Percentiles rank a stretch among this genome's conserved stretches.
phyloP scores from a whole-genome alignment of 2,888 invertebrate species.

The Theodoxus fluviatilis region DNA sequence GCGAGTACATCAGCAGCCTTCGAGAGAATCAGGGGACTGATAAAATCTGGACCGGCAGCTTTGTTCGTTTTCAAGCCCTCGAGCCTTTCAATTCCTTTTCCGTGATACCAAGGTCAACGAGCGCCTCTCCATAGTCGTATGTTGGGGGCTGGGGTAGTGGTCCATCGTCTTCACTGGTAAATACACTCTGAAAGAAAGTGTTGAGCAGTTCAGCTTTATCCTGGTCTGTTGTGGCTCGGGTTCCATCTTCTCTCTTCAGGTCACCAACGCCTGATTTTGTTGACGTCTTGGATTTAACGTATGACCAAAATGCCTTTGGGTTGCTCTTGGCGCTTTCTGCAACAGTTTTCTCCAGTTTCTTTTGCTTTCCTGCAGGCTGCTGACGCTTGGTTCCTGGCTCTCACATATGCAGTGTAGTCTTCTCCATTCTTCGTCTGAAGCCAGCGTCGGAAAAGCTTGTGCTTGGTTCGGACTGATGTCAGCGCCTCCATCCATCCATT shows the following conservation, averaged over 20 bases:
- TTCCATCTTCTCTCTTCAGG: conserved; percentile 13
- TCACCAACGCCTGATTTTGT: not conserved
- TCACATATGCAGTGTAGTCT: too few relatives aligned
- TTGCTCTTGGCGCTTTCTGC: conserved; percentile 7
- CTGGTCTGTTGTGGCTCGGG: not conserved
- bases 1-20: not conserved
- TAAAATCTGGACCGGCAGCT: not conserved
- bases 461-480: conserved; percentile 8
- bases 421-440: not conserved
- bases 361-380: conserved; percentile 1
- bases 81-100: not conserved
- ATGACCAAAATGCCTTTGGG: conserved; percentile 2
- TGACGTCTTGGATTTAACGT: not conserved
- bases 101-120: conserved; percentile 3
- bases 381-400: conserved; percentile 8
- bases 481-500: conserved; percentile 17
- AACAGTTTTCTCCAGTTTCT: not conserved
- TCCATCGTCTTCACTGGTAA: not conserved
- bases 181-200: conserved; percentile 17
- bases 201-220: conserved; percentile 18
- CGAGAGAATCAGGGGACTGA: not conserved
- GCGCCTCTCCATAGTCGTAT: not conserved
- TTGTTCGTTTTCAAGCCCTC: not conserved
- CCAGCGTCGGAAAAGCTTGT: conserved; percentile 3
- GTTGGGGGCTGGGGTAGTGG: conserved; percentile 1